Conservation (phyloP, 2,888 invertebrate species). For the Dascillus cervinus region DNA sequence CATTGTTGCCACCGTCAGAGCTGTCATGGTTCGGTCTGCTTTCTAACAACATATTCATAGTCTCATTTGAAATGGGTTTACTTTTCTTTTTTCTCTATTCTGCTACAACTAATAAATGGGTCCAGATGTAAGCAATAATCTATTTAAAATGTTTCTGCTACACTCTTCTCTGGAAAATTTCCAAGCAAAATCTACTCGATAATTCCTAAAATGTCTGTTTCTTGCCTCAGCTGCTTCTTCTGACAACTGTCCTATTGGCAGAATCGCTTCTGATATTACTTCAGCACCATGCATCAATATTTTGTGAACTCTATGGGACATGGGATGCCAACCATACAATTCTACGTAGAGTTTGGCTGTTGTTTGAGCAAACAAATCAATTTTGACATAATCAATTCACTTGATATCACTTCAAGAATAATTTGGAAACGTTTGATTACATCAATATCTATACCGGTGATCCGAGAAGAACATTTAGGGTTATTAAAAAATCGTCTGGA, state of each 20-base stretch:
- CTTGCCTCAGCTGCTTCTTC: constrained; percentile 20
- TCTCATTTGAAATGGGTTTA: no score
- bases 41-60: no score
- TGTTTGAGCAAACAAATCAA: constrained; percentile 6
- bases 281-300: constrained; percentile 11
- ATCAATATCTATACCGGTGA: constrained; percentile 7
- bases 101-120: no score
- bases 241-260: constrained; percentile 11
- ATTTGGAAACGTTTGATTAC: constrained; percentile 11
- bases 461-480: constrained; percentile 7
- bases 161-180: constrained; percentile 17
- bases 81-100: background rate
- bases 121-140: no score
- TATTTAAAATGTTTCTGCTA: constrained; percentile 1
- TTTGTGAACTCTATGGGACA: constrained; percentile 9
- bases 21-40: no score
- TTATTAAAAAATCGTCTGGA: constrained; percentile 12
- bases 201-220: constrained; percentile 23
- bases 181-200: constrained; percentile 16
- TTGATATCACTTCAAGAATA: constrained; percentile 9
- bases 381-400: constrained; percentile 10
- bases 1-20: no score
- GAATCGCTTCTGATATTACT: constrained; percentile 7
- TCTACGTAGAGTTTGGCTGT: constrained; percentile 9
- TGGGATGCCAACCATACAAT: constrained; percentile 8